Evolutionary conservation across 2,113 vertebrate genomes (phyloP), one percentile per base, ranked within the genome.

Genomic region (Nyctibius bracteatus): DNA sequence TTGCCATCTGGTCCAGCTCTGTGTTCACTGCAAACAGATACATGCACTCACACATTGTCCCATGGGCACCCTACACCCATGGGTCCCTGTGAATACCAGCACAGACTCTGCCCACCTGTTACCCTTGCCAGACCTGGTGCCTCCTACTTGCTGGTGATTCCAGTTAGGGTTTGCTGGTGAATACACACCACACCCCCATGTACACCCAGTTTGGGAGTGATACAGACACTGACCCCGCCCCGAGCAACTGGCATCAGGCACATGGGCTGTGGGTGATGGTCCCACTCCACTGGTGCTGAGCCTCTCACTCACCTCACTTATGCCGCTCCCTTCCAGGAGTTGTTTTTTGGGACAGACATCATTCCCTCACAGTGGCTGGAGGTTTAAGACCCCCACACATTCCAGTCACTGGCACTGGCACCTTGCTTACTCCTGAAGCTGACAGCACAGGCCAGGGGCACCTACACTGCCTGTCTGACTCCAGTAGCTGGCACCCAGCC

Each of bases 1-100:
- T 30, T 2, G 1, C 31, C 4, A 1, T 13, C 30, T 61, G 30
- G 31, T 43, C 20, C 31, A 30, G 20, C 3, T 24, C 4, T 4
- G 14, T 51, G 20, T 24, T 71, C 7, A 15, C 30, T 61, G 24
- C 15, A 51, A 6, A 49, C 30, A 81, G 44, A 35, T 9, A 49
- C 11, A 9, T 6, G 9, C 13, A 47, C 23, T 41, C 28, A 70
- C n/a, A 23, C 31, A 9, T 37, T 39, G 35, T 20, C 41, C 12
- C 27, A 20, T 24, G 18, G 17, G 21, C 28, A 58, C 11, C 10
- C 7, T 4, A 10, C 14, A 43, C 4, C 12, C 12, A 52, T 1
- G 2, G 25, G 18, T 49, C 18, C 18, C 8, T 30, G 41, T 51
- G 24, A 41, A 58, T 37, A 46, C 21, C 20, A 37, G 14, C 31